phyloP scores from a whole-genome alignment of 2,888 invertebrate genomes.

The Drosophila infuscata region DNA sequence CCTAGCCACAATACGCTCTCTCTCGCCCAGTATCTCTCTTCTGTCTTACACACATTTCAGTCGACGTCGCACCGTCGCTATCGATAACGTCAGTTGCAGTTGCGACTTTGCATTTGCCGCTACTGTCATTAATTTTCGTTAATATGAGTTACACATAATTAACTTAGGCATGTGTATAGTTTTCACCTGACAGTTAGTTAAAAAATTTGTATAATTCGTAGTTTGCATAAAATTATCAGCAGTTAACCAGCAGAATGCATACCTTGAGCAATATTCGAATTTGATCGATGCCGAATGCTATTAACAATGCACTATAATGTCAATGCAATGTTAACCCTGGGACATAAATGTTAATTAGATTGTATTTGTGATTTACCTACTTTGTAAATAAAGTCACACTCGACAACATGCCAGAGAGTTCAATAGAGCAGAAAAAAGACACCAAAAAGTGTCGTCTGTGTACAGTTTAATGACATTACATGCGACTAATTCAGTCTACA shows the following conservation, averaged over 20 bases:
- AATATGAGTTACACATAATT: constrained; percentile 47
- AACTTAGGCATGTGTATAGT: constrained; percentile 27
- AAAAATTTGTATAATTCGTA: background rate
- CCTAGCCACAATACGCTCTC: background rate
- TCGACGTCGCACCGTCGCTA: background rate
- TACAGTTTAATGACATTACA: constrained; percentile 26
- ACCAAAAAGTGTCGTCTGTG: constrained; percentile 1
- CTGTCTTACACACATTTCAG: constrained; percentile 9
- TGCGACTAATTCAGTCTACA: constrained; percentile 17
- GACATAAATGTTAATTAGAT: background rate
- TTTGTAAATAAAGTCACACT: background rate
- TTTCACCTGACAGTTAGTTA: constrained; percentile 22
- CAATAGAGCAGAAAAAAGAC: background rate
- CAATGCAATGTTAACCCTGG: background rate
- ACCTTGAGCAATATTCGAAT: background rate
- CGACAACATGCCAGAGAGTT: background rate
- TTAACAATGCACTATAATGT: background rate
- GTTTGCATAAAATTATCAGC: constrained; percentile 2
- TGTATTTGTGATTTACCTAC: background rate
- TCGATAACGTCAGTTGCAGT: constrained; percentile 1
- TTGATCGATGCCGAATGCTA: background rate
- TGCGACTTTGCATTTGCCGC: constrained; percentile 19
- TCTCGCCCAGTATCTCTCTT: background rate
- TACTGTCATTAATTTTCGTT: constrained; percentile 27
- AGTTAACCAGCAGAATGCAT: background rate